Evolutionary conservation across 2,888 invertebrate species (phyloP), one percentile per base, ranked within the genome.

Genomic region (Micropterix aruncella): DNA sequence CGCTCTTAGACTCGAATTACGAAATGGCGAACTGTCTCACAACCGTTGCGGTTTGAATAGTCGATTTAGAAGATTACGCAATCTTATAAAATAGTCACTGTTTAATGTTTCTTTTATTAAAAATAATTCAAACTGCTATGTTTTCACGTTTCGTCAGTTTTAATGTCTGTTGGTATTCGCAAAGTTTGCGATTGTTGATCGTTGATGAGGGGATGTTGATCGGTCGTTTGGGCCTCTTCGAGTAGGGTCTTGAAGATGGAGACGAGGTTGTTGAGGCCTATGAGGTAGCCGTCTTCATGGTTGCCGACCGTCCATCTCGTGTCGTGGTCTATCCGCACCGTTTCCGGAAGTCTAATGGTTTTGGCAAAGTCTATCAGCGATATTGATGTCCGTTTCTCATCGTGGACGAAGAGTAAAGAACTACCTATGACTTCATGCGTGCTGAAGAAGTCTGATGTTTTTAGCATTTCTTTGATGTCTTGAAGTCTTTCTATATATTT

Each of bases 291-390:
- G 59, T 95, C 95, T 70, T 95, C 95, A 59, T 93, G 94, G 64
- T 93, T 95, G 38, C 94, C 94, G 47, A 93, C 92, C 58, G 82
- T 83, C 95, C 95, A 95, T 43, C 80, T 79, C 16, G 82, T 77
- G 49, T 77, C 77, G 63, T 95, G 95, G 55, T 80, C 77, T 46
- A 93, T 87, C 37, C 62, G 70, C 48, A 83, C 66, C 48, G 81
- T 76, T 1, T 77, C 75, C 0, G 92, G 89, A 36, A 95, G 73
- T 12, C 80, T 77, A 40, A 91, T 77, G 1, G 94, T 93, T 68
- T 97, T 97, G 41, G 96, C 95, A 60, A 97, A 97, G 66, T 97
- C 96, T 52, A 97, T 97, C 71, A 97, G 77, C 96, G 96, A 97
- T 12, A 93, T 81, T 49, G 88, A 89, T 18, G 93, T 90, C 59